Evolutionary conservation across 1,140 invertebrate species (phyloP).

Genomic region (Zaprionus capensis): DNA sequence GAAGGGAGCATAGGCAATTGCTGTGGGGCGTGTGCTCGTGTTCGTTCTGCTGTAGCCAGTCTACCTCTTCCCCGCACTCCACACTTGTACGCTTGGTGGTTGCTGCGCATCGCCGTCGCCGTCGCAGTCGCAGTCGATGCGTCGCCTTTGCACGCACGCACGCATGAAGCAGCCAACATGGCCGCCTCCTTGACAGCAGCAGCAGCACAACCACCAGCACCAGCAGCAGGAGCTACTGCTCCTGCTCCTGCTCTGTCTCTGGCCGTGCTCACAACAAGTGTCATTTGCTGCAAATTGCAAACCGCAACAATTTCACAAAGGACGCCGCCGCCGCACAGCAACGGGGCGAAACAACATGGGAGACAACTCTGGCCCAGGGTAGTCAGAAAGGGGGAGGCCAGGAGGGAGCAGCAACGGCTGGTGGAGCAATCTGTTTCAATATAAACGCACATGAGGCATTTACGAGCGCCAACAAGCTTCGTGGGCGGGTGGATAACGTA

Average conservation of each 20-base stretch:
- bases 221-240: background rate
- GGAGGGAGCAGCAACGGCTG: constrained; percentile 36
- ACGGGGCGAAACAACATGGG: constrained; percentile 16
- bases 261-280: constrained; percentile 61
- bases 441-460: constrained; percentile 84
- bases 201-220: background rate
- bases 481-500: constrained; percentile 34
- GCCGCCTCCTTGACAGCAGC: constrained; percentile 49
- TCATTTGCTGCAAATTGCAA: constrained; percentile 84
- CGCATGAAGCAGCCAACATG: constrained; percentile 59
- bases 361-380: background rate
- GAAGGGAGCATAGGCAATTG: constrained; percentile 51
- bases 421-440: constrained; percentile 84
- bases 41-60: background rate
- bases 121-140: constrained; percentile 4
- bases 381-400: constrained; percentile 1
- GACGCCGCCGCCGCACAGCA: constrained; percentile 44
- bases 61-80: background rate
- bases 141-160: constrained; percentile 46
- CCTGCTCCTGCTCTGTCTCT: background rate
- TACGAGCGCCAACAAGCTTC: constrained; percentile 70
- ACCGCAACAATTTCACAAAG: constrained; percentile 83
- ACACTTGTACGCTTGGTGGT: constrained; percentile 50
- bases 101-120: constrained; percentile 64
- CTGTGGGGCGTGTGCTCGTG: constrained; percentile 16